These are phyloP conservation scores for Drosophila guanche DNA, from an alignment of 1,140 invertebrate species.

Conservation along the genomic window DNA sequence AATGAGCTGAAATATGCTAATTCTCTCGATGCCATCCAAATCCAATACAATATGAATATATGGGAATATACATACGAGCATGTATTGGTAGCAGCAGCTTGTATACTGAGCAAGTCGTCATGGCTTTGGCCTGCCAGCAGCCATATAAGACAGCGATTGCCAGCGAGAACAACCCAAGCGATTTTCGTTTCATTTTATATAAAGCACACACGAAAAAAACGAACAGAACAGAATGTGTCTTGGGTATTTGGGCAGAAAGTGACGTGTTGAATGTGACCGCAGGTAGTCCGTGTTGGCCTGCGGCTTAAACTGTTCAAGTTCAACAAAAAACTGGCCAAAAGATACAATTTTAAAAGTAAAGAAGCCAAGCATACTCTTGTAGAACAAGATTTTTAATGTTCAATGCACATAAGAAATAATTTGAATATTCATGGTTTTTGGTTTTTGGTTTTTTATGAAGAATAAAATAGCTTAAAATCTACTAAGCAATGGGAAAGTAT, in stretches of 20 bases:
- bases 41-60: slow-evolving; percentile 49
- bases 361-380: slow-evolving; percentile 5
- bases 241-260: slow-evolving; percentile 42
- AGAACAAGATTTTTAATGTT: background rate
- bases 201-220: slow-evolving; percentile 18
- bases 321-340: slow-evolving; percentile 1
- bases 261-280: slow-evolving; percentile 50
- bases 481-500: slow-evolving; percentile 7
- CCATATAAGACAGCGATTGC: slow-evolving; percentile 39
- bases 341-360: background rate
- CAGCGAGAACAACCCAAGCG: slow-evolving; percentile 34
- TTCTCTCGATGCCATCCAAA: slow-evolving; percentile 48
- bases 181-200: slow-evolving; percentile 24
- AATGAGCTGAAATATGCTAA: slow-evolving; percentile 68
- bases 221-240: slow-evolving; percentile 32
- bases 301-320: slow-evolving; percentile 25
- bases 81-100: slow-evolving; percentile 13
- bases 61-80: slow-evolving; percentile 29
- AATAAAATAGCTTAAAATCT: background rate
- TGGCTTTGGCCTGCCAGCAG: slow-evolving; percentile 44
- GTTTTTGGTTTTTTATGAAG: no score
- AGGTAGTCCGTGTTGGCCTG: slow-evolving; percentile 45
- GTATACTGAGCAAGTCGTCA: slow-evolving; percentile 55
- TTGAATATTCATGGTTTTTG: background rate
- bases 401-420: background rate